Conservation (phyloP, 2,888 invertebrate genomes). For the Mycalesis mineus region DNA sequence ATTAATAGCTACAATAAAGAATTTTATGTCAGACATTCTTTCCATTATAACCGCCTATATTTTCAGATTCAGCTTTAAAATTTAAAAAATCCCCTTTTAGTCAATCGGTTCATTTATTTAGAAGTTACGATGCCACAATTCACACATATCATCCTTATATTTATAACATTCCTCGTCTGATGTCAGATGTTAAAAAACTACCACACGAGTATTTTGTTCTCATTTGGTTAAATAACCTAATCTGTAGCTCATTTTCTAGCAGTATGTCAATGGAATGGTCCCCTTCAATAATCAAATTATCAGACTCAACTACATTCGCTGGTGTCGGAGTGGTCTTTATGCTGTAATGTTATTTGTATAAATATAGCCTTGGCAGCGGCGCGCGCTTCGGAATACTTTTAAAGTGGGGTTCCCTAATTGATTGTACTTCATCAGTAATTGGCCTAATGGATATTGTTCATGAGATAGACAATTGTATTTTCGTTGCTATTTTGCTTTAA, state of each 20-base stretch:
- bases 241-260: background rate
- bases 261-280: background rate
- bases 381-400: conserved; percentile 16
- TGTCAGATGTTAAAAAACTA: no score
- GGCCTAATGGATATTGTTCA: conserved; percentile 58
- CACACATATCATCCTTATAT: no score
- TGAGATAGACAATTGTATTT: conserved; percentile 32
- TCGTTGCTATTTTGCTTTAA: conserved; percentile 3
- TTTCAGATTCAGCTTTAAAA: no score
- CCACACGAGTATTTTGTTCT: background rate
- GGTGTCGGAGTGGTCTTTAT: conserved; percentile 62
- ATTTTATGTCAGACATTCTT: no score
- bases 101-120: no score
- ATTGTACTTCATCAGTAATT: conserved; percentile 66
- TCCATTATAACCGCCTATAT: no score
- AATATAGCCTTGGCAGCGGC: conserved; percentile 52
- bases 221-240: background rate
- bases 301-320: conserved; percentile 35
- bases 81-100: no score
- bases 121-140: no score
- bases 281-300: conserved; percentile 44
- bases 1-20: no score
- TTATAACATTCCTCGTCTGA: no score
- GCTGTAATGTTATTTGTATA: conserved; percentile 70
- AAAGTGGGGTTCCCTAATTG: conserved; percentile 51